Base-by-base conservation (phyloP, 2,797 vertebrate genomes). In the Syndactyla subalaris region DNA sequence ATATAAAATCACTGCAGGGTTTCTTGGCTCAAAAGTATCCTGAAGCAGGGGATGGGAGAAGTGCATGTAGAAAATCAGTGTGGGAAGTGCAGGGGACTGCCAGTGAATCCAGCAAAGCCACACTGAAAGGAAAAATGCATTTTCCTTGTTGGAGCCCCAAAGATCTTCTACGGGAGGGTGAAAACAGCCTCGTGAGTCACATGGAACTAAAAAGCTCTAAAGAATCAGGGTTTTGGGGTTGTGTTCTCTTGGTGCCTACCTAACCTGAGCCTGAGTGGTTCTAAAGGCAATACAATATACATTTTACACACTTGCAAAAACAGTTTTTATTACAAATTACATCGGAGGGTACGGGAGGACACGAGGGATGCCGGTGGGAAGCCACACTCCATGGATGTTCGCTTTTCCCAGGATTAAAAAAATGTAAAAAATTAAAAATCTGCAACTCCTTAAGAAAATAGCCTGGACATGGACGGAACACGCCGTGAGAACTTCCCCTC, bases 361-460 rank as follows among this genome's bases (percentile, higher is more conserved):
- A 92, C 51, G 7, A 34, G 61, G 82, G 61, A 85, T 92, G 97
- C 16, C 3, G 20, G 62, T 55, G 10, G 59, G 66, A 89, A 96
- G 94, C 93, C 30, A 90, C 34, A 93, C 88, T 91, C 66, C 41
- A 91, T 58, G 93, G 29, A 67, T 48, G 27, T 48, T 61, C 81
- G 83, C 89, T 93, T 96, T 89, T 84, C 85, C 81, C 95, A 83
- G 84, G 62, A 75, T 96, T 95, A 88, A 96, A 95, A 95, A 97
- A 96, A 96, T 89, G 95, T 97, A 97, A 93, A 97, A 96, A 97
- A 97, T 96, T 96, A 97, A 97, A 97, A 96, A 97, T 93, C 78
- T 96, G 96, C 95, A 84, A 91, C 83, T 91, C 58, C 9, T 86
- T 97, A 96, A 95, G 96, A 97, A 97, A 97, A 97, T 94, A 97